phyloP scores from a whole-genome alignment of 2,888 invertebrate genomes.

The Gastrophysa polygoni region DNA sequence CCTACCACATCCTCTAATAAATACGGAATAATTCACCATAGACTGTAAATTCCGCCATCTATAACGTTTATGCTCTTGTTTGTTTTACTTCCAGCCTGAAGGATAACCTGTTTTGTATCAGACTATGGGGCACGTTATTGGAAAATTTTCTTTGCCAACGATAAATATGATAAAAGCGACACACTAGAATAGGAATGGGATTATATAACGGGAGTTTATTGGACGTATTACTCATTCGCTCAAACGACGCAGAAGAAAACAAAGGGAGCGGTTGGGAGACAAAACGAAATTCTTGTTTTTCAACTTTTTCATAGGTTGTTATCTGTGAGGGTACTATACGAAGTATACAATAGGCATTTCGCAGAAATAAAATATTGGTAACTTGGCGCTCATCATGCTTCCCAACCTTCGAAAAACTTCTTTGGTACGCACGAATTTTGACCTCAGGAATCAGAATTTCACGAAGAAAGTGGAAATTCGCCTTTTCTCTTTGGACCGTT shows the following conservation, averaged over 20 bases:
- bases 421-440: too few species aligned
- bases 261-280: too few species aligned
- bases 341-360: too few species aligned
- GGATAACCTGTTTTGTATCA: conserved; percentile 22
- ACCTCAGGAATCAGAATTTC: too few species aligned
- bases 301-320: too few species aligned
- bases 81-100: conserved; percentile 21
- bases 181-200: conserved; percentile 19
- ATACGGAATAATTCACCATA: conserved; percentile 19
- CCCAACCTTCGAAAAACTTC: too few species aligned
- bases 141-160: conserved; percentile 2
- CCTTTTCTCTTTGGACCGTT: too few species aligned
- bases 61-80: conserved; percentile 29
- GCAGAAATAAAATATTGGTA: too few species aligned
- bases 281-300: not conserved
- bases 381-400: too few species aligned
- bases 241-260: too few species aligned
- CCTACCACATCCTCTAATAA: conserved; percentile 11
- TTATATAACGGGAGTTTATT: conserved; percentile 8
- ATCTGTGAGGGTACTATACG: too few species aligned
- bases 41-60: conserved; percentile 21
- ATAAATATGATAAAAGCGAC: conserved; percentile 24
- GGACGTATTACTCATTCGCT: conserved; percentile 11
- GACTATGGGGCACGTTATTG: conserved; percentile 20
- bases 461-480: too few species aligned